Evolutionary conservation across 2,888 invertebrate genomes (phyloP).

Genomic region (Odontomyia ornata): DNA sequence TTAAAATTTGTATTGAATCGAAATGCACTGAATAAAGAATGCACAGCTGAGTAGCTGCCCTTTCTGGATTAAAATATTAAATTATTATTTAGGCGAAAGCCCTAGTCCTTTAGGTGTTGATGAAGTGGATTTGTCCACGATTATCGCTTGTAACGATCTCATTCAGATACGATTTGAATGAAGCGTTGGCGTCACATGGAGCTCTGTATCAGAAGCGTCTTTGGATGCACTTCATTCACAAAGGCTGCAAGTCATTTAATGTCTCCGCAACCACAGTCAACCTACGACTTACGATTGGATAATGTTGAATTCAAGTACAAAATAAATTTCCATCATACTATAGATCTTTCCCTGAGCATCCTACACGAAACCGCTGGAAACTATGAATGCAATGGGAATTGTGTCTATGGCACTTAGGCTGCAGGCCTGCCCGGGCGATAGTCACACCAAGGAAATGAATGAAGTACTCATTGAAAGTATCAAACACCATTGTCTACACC

Average conservation of each 20-base stretch:
- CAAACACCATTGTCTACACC: background rate
- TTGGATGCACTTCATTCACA: background rate
- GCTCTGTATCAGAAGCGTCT: background rate
- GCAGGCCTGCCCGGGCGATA: background rate
- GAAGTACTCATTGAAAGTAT: background rate
- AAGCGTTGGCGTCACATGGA: background rate
- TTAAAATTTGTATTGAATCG: no score
- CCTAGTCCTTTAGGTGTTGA: no score
- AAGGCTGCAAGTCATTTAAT: background rate
- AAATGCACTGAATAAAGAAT: no score
- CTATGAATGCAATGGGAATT: no score
- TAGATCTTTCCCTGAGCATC: background rate
- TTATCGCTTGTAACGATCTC: no score
- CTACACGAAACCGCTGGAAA: background rate
- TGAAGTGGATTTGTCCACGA: no score
- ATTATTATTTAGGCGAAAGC: no score
- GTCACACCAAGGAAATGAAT: background rate
- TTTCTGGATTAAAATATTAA: no score
- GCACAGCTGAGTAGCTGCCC: no score
- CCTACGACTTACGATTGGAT: background rate
- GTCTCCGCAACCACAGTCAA: background rate
- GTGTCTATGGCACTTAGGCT: background rate
- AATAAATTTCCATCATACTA: background rate
- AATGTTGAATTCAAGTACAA: background rate
- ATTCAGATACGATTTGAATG: no score